phyloP scores from a whole-genome alignment of 2,888 invertebrate genomes.

The Cheilosia urbana region DNA sequence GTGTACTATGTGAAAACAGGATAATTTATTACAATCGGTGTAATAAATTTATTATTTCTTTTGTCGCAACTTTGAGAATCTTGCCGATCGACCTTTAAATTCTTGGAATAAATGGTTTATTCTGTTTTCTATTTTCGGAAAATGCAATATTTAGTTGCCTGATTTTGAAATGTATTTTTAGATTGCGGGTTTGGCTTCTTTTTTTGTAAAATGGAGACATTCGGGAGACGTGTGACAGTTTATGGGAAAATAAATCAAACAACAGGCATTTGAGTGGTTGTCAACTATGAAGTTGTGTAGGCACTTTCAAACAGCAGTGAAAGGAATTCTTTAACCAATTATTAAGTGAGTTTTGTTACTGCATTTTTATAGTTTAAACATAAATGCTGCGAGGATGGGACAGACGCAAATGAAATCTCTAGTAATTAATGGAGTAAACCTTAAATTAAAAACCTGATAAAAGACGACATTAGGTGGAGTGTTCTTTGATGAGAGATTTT shows the following conservation, averaged over 20 bases:
- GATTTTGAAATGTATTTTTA: neutral
- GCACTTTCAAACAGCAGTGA: too few relatives aligned
- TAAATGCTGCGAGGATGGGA: too few relatives aligned
- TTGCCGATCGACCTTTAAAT: slow-evolving; percentile 59
- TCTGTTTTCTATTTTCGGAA: neutral
- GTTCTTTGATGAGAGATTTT: too few relatives aligned
- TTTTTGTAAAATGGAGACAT: neutral
- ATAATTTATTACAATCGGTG: slow-evolving; percentile 63
- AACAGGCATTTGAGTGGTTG: too few relatives aligned
- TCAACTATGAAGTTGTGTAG: too few relatives aligned
- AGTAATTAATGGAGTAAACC: too few relatives aligned
- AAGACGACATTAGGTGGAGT: too few relatives aligned
- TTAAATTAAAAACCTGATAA: too few relatives aligned
- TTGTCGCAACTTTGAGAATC: slow-evolving; percentile 49
- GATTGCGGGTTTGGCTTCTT: neutral
- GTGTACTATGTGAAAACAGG: slow-evolving; percentile 59
- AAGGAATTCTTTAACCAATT: too few relatives aligned
- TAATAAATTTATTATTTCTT: slow-evolving; percentile 55
- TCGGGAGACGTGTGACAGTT: neutral
- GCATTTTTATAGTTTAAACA: too few relatives aligned
- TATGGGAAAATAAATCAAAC: neutral
- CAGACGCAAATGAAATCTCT: too few relatives aligned
- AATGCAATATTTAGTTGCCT: slow-evolving; percentile 3
- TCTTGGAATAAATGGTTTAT: slow-evolving; percentile 33
- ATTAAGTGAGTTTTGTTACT: too few relatives aligned